phyloP scores from a whole-genome alignment of 2,113 vertebrate species.

The Anguilla rostrata region DNA sequence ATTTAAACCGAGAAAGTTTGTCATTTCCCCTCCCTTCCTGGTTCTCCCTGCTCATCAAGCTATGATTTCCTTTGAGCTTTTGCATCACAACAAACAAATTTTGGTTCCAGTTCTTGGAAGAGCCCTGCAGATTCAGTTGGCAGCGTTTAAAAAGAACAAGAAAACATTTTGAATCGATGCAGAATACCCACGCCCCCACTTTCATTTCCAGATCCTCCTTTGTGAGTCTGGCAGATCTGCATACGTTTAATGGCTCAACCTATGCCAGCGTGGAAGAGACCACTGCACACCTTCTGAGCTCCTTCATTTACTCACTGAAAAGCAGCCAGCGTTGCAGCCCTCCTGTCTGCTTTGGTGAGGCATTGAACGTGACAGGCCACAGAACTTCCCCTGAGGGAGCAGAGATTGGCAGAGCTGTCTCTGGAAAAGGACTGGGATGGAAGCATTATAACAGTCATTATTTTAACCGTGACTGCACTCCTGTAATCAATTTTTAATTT shows the following conservation, averaged over 20 bases:
- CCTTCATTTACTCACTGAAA: no score
- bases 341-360: no score
- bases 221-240: background rate
- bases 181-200: background rate
- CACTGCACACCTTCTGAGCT: no score
- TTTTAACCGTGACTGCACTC: no score
- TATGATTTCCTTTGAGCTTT: slow-evolving; percentile 49
- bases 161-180: background rate
- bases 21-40: slow-evolving; percentile 26
- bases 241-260: background rate
- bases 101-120: slow-evolving; percentile 30
- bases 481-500: no score
- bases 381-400: no score
- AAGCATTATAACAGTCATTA: no score
- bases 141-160: background rate
- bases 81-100: slow-evolving; percentile 39
- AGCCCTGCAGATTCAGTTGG: background rate
- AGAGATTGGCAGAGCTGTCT: no score
- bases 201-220: background rate
- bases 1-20: slow-evolving; percentile 4
- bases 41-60: slow-evolving; percentile 50
- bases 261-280: no score
- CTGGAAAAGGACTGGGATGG: no score
- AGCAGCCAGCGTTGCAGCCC: no score
- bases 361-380: background rate